phyloP scores from a whole-genome alignment of 2,797 vertebrate genomes.

The Thamnophis elegans region DNA sequence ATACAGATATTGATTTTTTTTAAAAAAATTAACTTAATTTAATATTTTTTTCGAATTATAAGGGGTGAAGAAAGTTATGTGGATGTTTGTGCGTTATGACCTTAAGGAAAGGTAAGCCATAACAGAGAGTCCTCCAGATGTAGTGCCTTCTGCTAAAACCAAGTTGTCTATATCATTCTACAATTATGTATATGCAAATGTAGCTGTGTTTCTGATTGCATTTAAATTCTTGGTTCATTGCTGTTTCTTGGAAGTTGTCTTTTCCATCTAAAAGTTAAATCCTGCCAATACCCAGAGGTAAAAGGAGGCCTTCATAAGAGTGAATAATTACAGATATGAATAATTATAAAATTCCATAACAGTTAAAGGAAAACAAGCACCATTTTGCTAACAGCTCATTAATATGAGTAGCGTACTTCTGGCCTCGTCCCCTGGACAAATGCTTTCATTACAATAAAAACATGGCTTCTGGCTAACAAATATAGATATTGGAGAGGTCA shows the following conservation, averaged over 20 bases:
- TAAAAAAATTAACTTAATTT: not conserved
- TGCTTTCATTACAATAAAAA: not conserved
- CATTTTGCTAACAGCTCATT: not conserved
- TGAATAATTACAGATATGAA: not conserved
- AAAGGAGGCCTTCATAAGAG: not conserved
- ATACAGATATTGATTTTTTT: no score
- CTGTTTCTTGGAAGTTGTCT: not conserved
- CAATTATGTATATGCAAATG: not conserved
- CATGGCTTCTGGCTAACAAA: not conserved
- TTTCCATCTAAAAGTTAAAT: not conserved
- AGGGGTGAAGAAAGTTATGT: not conserved
- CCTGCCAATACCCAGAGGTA: not conserved
- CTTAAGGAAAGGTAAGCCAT: not conserved
- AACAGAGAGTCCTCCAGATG: not conserved
- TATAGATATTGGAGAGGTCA: not conserved
- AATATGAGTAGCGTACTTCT: not conserved
- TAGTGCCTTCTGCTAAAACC: not conserved
- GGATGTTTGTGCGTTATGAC: not conserved
- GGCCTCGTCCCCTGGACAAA: not conserved
- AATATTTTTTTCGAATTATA: not conserved
- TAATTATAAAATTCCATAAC: not conserved
- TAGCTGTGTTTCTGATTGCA: not conserved
- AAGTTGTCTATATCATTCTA: not conserved
- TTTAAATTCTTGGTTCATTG: not conserved
- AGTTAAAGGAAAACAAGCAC: not conserved